Conservation (phyloP, 2,113 vertebrate species). For the Myiopsitta monachus region DNA sequence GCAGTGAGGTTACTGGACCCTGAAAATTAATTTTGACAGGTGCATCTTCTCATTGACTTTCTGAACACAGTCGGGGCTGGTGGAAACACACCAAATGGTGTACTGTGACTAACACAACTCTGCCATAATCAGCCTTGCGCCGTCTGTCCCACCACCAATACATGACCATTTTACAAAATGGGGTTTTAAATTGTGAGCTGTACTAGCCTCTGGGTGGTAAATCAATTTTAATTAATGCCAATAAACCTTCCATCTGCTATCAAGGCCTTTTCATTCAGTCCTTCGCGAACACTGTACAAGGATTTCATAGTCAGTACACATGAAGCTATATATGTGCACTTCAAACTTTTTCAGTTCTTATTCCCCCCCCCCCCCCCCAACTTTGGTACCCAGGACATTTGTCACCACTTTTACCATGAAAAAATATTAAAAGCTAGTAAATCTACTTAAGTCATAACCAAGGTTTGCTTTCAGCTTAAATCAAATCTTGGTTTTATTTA, state of each 20-base stretch:
- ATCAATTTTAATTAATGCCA: slow-evolving; percentile 77
- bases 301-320: neutral
- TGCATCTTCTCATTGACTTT: slow-evolving; percentile 74
- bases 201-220: slow-evolving; percentile 48
- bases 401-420: neutral
- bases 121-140: slow-evolving; percentile 57
- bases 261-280: slow-evolving; percentile 22
- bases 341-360: neutral
- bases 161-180: slow-evolving; percentile 47
- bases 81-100: slow-evolving; percentile 60
- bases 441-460: neutral
- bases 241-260: slow-evolving; percentile 69
- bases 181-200: slow-evolving; percentile 28
- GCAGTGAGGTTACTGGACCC: slow-evolving; percentile 51
- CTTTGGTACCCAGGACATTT: neutral
- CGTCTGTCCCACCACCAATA: slow-evolving; percentile 66
- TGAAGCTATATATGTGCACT: neutral
- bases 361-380: neutral
- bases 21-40: slow-evolving; percentile 78
- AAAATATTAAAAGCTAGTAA: neutral
- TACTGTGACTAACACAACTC: slow-evolving; percentile 72
- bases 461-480: neutral
- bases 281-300: neutral
- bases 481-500: neutral
- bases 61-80: slow-evolving; percentile 18